These are phyloP conservation scores for Lagopus muta DNA, from an alignment of 2,113 vertebrate genomes.

Conservation along the genomic window DNA sequence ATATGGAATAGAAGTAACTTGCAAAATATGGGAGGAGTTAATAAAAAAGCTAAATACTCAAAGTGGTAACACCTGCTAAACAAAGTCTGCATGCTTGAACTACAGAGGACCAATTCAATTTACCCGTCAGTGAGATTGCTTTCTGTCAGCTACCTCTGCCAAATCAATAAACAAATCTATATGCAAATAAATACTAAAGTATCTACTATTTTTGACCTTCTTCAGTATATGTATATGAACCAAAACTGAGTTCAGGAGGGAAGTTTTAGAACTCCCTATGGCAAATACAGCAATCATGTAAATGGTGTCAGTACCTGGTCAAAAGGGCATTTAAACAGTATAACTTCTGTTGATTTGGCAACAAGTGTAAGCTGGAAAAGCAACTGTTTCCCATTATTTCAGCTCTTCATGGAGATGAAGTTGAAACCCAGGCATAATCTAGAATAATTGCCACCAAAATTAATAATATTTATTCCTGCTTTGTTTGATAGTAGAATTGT, in stretches of 20 bases:
- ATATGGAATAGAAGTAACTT: not conserved
- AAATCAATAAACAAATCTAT: conserved; percentile 20
- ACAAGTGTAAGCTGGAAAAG: not conserved
- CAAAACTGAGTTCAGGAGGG: not conserved
- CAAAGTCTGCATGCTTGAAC: not conserved
- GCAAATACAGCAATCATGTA: not conserved
- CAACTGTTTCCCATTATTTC: not conserved
- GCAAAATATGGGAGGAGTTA: not conserved
- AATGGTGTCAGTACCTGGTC: not conserved
- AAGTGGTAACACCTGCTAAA: not conserved
- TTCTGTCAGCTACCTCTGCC: not conserved
- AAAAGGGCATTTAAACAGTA: not conserved
- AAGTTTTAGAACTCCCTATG: not conserved
- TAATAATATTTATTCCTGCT: not conserved
- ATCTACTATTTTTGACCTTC: not conserved
- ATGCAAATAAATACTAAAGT: conserved; percentile 1
- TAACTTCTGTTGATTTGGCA: not conserved
- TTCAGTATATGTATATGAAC: not conserved
- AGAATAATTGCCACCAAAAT: not conserved
- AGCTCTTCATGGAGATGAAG: accelerated
- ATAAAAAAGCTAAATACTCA: not conserved
- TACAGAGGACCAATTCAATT: conserved; percentile 5
- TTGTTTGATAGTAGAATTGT: not conserved
- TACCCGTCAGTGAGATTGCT: not conserved
- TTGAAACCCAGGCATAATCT: not conserved